Evolutionary conservation across 2,113 vertebrate species (phyloP).

Genomic region (Lasiurus borealis): DNA sequence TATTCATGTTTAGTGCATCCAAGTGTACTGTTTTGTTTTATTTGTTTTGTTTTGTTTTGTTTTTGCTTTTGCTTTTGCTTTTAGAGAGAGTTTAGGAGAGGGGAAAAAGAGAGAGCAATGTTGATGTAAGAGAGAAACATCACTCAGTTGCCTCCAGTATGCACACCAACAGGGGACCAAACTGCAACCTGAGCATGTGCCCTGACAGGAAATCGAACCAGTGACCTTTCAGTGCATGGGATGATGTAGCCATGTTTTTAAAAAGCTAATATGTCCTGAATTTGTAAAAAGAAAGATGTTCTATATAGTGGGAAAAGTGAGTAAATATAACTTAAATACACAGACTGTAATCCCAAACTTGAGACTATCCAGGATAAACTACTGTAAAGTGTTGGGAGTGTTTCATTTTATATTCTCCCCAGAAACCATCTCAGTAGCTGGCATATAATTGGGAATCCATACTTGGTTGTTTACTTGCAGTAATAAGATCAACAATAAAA

Average conservation of each 20-base stretch:
- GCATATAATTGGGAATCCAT: not conserved
- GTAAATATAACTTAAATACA: not conserved
- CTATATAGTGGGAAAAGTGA: not conserved
- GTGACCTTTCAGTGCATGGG: not conserved
- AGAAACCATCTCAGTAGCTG: constrained; percentile 3
- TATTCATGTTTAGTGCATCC: not conserved
- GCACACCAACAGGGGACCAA: not conserved
- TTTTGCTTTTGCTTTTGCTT: no score
- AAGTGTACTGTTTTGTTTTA: no score
- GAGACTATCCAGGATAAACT: not conserved
- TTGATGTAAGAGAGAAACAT: not conserved
- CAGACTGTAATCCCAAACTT: constrained; percentile 10
- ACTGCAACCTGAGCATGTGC: not conserved
- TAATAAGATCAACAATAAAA: constrained; percentile 7
- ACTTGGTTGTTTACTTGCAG: not conserved
- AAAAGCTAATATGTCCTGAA: not conserved
- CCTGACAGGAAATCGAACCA: not conserved
- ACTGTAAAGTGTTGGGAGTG: not conserved
- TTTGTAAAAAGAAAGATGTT: not conserved
- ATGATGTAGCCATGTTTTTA: not conserved
- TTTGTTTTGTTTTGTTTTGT: no score
- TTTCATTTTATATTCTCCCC: constrained; percentile 35
- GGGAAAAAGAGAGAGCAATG: not conserved
- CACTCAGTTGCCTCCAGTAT: not conserved
- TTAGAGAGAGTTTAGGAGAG: no score